Conservation (phyloP, 2,797 vertebrate species). For the Harpagifer antarcticus region DNA sequence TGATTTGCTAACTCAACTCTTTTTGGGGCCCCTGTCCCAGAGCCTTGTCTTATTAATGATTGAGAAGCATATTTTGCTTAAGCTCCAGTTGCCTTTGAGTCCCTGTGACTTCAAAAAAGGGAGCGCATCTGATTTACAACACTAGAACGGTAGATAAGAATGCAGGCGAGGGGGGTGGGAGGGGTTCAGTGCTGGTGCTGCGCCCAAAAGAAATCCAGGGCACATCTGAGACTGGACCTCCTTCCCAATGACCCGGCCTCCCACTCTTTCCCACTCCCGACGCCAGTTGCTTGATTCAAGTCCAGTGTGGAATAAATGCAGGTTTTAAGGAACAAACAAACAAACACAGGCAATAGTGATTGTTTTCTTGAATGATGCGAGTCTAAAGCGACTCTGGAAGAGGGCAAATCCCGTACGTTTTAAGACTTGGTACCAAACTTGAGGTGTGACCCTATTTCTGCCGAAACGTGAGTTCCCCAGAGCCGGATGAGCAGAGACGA, state of each 20-base stretch:
- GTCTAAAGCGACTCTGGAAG: constrained; percentile 78
- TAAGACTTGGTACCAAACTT: constrained; percentile 84
- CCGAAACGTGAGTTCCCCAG: constrained; percentile 54
- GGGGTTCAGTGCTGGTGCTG: constrained; percentile 77
- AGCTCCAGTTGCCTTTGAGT: constrained; percentile 75
- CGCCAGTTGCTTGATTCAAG: constrained; percentile 73
- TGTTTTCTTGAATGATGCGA: constrained; percentile 78
- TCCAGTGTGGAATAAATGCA: constrained; percentile 83
- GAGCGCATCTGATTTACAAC: constrained; percentile 66
- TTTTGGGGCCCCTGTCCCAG: constrained; percentile 48
- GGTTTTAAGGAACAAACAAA: constrained; percentile 66
- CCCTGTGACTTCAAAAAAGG: constrained; percentile 39
- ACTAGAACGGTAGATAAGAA: constrained; percentile 70
- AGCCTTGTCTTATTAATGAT: constrained; percentile 71
- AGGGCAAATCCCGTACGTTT: constrained; percentile 63
- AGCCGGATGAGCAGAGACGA: constrained; percentile 64
- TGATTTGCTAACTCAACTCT: constrained; percentile 64
- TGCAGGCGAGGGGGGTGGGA: constrained; percentile 48
- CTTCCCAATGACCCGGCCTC: constrained; percentile 30
- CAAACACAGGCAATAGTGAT: constrained; percentile 85
- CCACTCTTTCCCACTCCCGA: constrained; percentile 33
- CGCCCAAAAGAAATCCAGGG: constrained; percentile 57
- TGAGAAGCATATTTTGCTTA: constrained; percentile 67
- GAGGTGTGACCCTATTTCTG: constrained; percentile 70
- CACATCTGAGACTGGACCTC: constrained; percentile 62